Percentiles rank a stretch among this genome's conserved stretches.
Evolutionary conservation across 2,113 vertebrate species (phyloP).

Genomic region (Orycteropus afer): DNA sequence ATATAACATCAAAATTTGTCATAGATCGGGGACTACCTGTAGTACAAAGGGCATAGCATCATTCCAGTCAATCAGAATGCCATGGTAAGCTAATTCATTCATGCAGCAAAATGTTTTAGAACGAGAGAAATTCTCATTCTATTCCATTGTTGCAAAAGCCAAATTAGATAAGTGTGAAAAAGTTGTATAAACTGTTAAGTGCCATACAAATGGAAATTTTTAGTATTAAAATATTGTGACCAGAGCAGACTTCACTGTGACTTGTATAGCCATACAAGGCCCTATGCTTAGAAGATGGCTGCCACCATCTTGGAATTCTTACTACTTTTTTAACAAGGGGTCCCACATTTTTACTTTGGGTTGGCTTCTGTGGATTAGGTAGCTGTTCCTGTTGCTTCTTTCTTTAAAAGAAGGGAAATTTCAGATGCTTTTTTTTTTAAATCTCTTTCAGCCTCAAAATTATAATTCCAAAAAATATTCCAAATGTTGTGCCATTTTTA

Average conservation of each 20-base stretch:
- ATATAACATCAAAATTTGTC: not conserved
- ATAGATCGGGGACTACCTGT: not conserved
- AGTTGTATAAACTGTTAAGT: not conserved
- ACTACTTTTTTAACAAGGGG: too few species aligned
- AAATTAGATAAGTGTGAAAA: not conserved
- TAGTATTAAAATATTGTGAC: not conserved
- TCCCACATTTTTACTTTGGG: not conserved
- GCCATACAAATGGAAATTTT: not conserved
- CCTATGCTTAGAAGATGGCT: not conserved
- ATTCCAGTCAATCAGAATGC: not conserved
- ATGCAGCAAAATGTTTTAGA: not conserved
- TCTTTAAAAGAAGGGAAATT: constrained; percentile 1
- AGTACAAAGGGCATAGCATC: not conserved
- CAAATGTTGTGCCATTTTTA: not conserved
- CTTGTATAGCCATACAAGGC: not conserved
- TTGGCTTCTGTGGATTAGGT: not conserved
- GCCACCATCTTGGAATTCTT: not conserved
- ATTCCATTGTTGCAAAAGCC: not conserved
- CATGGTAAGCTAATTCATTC: not conserved
- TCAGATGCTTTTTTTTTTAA: not conserved
- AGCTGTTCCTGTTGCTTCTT: not conserved
- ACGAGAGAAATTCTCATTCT: not conserved
- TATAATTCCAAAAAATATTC: not conserved
- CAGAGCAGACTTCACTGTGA: not conserved
- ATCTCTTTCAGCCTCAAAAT: not conserved